Conservation (phyloP, 2,888 invertebrate species). For the Conus canariensis region DNA sequence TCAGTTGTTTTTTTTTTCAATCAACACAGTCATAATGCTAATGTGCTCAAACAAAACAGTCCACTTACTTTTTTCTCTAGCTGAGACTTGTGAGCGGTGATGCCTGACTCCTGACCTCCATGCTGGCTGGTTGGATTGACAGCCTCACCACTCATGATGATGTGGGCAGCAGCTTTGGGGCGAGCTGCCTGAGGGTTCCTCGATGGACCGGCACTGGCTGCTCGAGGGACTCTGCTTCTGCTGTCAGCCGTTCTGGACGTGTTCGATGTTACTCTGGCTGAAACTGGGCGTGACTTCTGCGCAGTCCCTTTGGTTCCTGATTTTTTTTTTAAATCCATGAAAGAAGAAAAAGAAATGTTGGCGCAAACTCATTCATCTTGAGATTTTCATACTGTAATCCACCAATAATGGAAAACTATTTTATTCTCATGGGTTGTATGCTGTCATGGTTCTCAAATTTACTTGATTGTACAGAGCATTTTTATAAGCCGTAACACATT, state of each 20-base stretch:
- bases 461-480: no score
- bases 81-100: conserved; percentile 47
- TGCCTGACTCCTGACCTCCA: conserved; percentile 19
- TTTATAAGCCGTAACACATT: no score
- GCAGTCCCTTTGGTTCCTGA: not conserved
- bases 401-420: no score
- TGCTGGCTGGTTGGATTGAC: conserved; percentile 17
- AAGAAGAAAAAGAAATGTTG: no score
- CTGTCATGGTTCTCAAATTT: no score
- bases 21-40: no score
- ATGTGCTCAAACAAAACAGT: not conserved
- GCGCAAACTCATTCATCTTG: no score
- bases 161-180: conserved; percentile 72
- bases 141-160: conserved; percentile 56
- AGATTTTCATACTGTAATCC: no score
- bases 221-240: conserved; percentile 47
- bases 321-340: not conserved
- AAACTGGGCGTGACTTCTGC: conserved; percentile 57
- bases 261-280: conserved; percentile 57
- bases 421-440: no score
- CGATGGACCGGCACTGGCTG: conserved; percentile 60
- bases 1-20: no score
- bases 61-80: conserved; percentile 49
- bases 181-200: conserved; percentile 57
- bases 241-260: conserved; percentile 51